phyloP scores from a whole-genome alignment of 2,113 vertebrate genomes.

The Eudyptes chrysolophus region DNA sequence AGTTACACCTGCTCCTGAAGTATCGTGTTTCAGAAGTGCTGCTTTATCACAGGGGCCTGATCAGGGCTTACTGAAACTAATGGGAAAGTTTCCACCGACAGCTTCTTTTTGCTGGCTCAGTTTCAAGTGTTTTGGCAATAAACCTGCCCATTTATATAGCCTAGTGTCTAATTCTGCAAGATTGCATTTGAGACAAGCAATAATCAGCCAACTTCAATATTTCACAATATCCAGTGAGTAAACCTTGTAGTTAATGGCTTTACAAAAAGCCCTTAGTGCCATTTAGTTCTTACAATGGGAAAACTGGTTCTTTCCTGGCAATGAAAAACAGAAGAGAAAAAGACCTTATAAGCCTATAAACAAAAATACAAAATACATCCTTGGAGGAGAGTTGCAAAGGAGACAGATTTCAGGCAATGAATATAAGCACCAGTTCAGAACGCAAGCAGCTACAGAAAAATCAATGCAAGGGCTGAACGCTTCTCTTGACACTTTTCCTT shows the following conservation, averaged over 20 bases:
- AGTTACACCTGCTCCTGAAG: neutral
- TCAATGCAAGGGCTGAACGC: conserved; percentile 28
- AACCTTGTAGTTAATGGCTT: conserved; percentile 12
- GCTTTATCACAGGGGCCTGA: neutral
- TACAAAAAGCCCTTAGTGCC: neutral
- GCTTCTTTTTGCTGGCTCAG: neutral
- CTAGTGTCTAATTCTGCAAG: neutral
- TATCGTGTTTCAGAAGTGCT: neutral
- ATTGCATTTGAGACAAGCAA: neutral
- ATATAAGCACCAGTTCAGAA: conserved; percentile 9
- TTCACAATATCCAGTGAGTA: neutral
- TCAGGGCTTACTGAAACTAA: neutral
- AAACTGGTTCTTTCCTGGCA: conserved; percentile 11
- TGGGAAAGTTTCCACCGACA: neutral
- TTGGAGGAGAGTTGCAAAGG: neutral
- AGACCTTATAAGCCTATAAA: conserved; percentile 9
- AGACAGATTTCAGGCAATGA: neutral
- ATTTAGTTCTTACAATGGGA: neutral
- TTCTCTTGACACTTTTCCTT: conserved; percentile 12
- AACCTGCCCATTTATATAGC: neutral
- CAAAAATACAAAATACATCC: conserved; percentile 35
- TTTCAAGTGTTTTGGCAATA: conserved; percentile 3
- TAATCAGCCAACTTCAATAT: conserved; percentile 22
- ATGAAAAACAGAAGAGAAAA: neutral
- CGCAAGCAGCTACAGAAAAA: conserved; percentile 31